Conservation (phyloP, 2,113 vertebrate genomes). For the Erythrocercus mccallii region DNA sequence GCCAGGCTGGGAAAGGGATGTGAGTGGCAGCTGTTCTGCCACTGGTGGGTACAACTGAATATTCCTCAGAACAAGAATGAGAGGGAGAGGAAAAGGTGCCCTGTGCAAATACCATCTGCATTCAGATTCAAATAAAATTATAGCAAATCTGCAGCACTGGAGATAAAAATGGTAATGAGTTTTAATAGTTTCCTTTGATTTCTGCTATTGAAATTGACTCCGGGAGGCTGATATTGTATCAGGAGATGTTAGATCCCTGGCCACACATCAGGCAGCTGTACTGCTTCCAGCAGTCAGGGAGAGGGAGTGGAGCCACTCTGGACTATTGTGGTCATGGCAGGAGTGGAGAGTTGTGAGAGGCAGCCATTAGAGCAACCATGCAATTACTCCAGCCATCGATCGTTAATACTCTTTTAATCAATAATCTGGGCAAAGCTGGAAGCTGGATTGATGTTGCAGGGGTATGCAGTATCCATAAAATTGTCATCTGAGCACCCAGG, state of each 20-base stretch:
- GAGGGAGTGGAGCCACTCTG: neutral
- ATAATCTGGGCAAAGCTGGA: neutral
- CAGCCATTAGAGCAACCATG: neutral
- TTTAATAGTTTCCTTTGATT: slow-evolving; percentile 48
- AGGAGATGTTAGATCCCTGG: neutral
- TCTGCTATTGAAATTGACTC: neutral
- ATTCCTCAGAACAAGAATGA: neutral
- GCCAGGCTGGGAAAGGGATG: neutral
- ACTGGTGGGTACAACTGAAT: neutral
- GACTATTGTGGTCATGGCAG: fast-evolving
- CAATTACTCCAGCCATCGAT: neutral
- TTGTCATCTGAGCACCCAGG: neutral
- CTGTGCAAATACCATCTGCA: neutral
- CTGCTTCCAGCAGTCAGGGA: neutral
- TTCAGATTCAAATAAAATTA: slow-evolving; percentile 19
- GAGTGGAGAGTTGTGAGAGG: fast-evolving
- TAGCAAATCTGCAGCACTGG: slow-evolving; percentile 11
- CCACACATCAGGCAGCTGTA: neutral
- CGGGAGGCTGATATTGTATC: neutral
- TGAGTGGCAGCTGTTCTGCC: neutral
- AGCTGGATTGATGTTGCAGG: neutral
- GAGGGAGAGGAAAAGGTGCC: neutral
- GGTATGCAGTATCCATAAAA: neutral
- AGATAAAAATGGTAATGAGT: slow-evolving; percentile 62
- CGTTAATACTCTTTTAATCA: neutral